Evolutionary conservation across 30 jellyfish, hydroid and myxozoan genomes (phyloP).

Genomic region (Nemopilema nomurai): DNA sequence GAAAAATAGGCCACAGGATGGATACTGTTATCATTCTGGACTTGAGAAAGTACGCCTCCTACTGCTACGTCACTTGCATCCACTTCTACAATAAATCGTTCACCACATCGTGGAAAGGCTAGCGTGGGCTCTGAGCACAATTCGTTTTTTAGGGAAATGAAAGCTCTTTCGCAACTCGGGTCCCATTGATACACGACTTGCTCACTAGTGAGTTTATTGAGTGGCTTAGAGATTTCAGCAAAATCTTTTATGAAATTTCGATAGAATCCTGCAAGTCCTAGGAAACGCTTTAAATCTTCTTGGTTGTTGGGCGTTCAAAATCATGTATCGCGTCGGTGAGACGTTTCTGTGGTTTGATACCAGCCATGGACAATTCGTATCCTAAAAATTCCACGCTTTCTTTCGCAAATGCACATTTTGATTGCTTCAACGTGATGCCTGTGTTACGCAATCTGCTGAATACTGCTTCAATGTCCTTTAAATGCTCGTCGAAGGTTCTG

Average conservation of each 20-base stretch:
- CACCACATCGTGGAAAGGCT: slow-evolving; percentile 16
- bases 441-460: slow-evolving; percentile 27
- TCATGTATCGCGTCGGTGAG: slow-evolving; percentile 36
- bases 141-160: background rate
- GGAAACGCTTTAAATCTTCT: slow-evolving; percentile 36
- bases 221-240: slow-evolving; percentile 42
- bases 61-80: slow-evolving; percentile 45
- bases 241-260: slow-evolving; percentile 17
- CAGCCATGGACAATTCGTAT: slow-evolving; percentile 34
- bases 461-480: slow-evolving; percentile 6
- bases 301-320: slow-evolving; percentile 29
- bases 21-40: slow-evolving; percentile 12
- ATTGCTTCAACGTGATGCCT: slow-evolving; percentile 30
- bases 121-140: slow-evolving; percentile 11
- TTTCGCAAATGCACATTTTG: slow-evolving; percentile 48
- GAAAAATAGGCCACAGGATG: slow-evolving; percentile 60
- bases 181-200: slow-evolving; percentile 1
- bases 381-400: slow-evolving; percentile 42
- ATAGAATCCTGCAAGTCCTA: slow-evolving; percentile 44
- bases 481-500: slow-evolving; percentile 32
- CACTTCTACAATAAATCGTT: slow-evolving; percentile 37
- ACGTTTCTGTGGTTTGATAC: slow-evolving; percentile 51
- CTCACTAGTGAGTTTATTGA: slow-evolving; percentile 12
- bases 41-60: slow-evolving; percentile 50
- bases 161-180: slow-evolving; percentile 1